Evolutionary conservation across 2,888 invertebrate genomes (phyloP), one percentile per base, ranked within the genome.

Genomic region (Cantharis rustica): DNA sequence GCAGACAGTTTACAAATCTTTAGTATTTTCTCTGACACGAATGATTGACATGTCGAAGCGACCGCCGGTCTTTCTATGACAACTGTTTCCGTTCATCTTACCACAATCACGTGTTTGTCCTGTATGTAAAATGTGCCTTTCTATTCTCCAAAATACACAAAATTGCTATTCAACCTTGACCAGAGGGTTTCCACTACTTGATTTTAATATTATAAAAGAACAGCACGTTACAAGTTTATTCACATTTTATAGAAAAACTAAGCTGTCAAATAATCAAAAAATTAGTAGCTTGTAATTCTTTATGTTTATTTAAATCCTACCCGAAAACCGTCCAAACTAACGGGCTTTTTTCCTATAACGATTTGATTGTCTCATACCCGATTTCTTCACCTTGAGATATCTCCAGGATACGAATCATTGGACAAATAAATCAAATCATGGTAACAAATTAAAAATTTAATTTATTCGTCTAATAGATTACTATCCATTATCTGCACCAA

Each of bases 41-140:
- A 70, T 82, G 82, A 82, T 82, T 82, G 82, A 82, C 82, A 82
- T 77, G 79, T 81, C 81, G 80, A 81, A 81, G 80, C 81, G 82
- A 80, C 82, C 82, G 80, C 66, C 82, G 80, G 81, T 75, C 79
- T 77, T 79, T 75, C 73, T 75, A 73, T 81, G 81, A 81, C 81
- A 81, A 82, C 82, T 80, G 82, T 81, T 82, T 82, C 82, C 82
- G 82, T 81, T 82, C 77, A 75, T 73, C 76, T 80, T 79, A 80
- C 80, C 79, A 82, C 81, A 82, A 82, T 80, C 80, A 78, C 71
- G 72, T 75, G 79, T 73, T 77, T 80, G 79, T 80, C 73, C 77
- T 64, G 16, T 68, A 75, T 75, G 75, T 75, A 78, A 78, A 78
- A 78, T 72, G 78, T 75, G 62, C 71, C 69, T 75, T 75, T 78